Evolutionary conservation across 2,113 vertebrate species (phyloP), one percentile per base, ranked within the genome.

Genomic region (Erythrocebus patas): DNA sequence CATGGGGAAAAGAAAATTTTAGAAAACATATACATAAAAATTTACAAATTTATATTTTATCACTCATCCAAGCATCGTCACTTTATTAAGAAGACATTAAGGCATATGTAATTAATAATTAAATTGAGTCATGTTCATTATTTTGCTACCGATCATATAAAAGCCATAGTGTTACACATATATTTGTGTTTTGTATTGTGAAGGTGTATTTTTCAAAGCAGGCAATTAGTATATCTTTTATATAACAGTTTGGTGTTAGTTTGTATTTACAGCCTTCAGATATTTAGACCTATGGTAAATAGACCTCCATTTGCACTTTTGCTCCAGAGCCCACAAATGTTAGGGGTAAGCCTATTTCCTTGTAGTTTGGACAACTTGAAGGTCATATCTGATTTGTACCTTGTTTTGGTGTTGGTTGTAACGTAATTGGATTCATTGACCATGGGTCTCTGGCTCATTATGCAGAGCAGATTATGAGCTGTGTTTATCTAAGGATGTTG

Each of bases 1-100:
- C 79, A 95, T 55, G 52, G 38, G 84, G 17, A 17, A n/a, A 93
- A 87, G 27, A 89, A 85, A 96, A 93, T 93, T 75, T 93, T 27
- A 75, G 68, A 35, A 27, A 81, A 30, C 84, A 66, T 6, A 30
- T 92, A 57, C 40, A 81, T 66, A 45, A 89, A 50, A 93, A 89
- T 55, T 52, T 48, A 35, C 83, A 25, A 45, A 30, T 66, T 96
- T 73, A 81, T 70, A 25, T 92, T 87, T 95, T 83, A 61, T 79
- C 43, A 79, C 32, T 72, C 35, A 48, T 93, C 20, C n/a, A 84
- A 92, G 64, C 25, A 84, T 57, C 13, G 68, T 7, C 38, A 61
- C 66, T 89, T 75, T 22, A 57, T 73, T 45, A 92, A 48, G 11
- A 50, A 7, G 55, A 83, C 35, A 94, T 4, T 22, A 32, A 76